Conservation (phyloP, 2,113 vertebrate genomes). For the Tamias sibiricus region DNA sequence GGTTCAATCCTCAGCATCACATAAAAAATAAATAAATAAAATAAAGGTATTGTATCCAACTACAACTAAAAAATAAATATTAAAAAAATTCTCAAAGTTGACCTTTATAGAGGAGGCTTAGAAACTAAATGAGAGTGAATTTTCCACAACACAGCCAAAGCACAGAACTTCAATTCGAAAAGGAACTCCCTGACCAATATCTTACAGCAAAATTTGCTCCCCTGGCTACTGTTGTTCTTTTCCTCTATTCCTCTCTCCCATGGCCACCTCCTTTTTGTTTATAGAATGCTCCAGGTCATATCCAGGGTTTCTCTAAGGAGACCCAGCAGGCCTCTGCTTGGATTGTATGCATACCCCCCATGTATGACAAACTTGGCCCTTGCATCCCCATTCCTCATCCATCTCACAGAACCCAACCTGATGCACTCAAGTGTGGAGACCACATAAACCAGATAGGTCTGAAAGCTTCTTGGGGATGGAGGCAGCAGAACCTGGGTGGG, state of each 20-base stretch:
- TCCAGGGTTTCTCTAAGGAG: neutral
- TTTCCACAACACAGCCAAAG: slow-evolving; percentile 28
- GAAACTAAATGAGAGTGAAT: slow-evolving; percentile 37
- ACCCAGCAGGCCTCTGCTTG: neutral
- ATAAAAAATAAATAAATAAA: too few species aligned
- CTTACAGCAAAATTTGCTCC: slow-evolving; percentile 31
- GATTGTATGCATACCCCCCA: neutral
- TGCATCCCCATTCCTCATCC: accelerated
- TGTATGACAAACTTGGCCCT: neutral
- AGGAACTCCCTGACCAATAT: neutral
- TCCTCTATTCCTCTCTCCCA: neutral
- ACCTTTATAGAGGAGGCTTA: neutral
- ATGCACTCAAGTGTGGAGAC: too few species aligned
- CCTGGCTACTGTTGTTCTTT: neutral
- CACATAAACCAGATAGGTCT: accelerated
- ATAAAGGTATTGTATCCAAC: too few species aligned
- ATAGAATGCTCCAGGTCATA: neutral
- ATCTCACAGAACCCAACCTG: neutral
- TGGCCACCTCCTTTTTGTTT: neutral
- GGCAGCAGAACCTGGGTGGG: accelerated
- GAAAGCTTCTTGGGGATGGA: neutral
- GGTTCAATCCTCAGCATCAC: too few species aligned
- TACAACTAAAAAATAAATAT: too few species aligned
- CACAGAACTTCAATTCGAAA: neutral
- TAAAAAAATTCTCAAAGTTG: neutral